Percentiles rank a stretch among this genome's conserved stretches.
Conservation (phyloP, 2,113 vertebrate species). For the Notiomystis cincta region DNA sequence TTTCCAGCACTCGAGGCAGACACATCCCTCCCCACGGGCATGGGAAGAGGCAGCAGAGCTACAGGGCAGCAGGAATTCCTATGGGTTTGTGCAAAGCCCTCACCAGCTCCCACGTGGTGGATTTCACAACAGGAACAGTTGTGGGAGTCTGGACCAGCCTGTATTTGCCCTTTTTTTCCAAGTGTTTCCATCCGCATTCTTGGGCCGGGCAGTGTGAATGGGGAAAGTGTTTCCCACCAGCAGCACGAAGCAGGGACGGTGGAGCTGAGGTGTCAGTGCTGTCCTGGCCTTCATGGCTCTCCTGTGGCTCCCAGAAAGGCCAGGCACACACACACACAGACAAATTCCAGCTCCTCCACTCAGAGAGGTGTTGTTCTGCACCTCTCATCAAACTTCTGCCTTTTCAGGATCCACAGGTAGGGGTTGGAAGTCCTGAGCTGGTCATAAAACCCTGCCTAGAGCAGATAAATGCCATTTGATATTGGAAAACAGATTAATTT, state of each 20-base stretch:
- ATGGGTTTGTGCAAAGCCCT: background rate
- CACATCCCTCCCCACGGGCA: rapidly evolving
- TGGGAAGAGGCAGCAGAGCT: background rate
- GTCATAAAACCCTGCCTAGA: background rate
- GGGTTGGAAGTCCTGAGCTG: background rate
- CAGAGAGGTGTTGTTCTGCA: background rate
- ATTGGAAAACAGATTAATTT: background rate
- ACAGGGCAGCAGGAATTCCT: background rate
- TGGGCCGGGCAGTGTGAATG: rapidly evolving
- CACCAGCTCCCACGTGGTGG: background rate
- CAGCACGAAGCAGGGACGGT: background rate
- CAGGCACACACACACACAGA: background rate
- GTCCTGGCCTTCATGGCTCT: background rate
- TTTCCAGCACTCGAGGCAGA: background rate
- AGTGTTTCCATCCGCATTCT: background rate
- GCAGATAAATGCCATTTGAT: background rate
- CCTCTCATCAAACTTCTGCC: background rate
- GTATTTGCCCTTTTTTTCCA: background rate
- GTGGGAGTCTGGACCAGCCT: background rate
- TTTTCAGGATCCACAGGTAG: background rate
- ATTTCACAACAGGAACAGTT: background rate
- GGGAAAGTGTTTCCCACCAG: background rate
- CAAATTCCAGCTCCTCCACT: background rate
- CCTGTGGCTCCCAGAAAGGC: background rate
- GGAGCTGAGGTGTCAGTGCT: background rate